Conservation (phyloP, 2,797 vertebrate species). For the Oophaga sylvatica region DNA sequence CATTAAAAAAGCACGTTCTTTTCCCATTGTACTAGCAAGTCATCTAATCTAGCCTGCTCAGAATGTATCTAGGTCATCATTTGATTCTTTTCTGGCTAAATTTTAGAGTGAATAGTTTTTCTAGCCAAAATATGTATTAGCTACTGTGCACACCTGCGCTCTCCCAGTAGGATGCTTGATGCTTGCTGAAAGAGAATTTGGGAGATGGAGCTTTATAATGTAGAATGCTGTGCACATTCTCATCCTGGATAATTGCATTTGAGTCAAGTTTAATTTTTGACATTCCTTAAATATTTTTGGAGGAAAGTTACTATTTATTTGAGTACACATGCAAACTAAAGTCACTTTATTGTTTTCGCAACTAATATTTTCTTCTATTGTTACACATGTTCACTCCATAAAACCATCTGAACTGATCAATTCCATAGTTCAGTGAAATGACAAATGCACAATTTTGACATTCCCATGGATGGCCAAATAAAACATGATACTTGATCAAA, state of each 20-base stretch:
- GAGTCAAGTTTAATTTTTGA: constrained; percentile 10
- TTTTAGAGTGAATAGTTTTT: constrained; percentile 47
- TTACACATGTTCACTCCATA: neutral
- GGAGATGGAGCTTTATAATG: constrained; percentile 41
- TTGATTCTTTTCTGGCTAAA: constrained; percentile 41
- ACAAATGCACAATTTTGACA: constrained; percentile 1
- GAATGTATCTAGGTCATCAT: constrained; percentile 57
- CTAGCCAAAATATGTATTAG: constrained; percentile 61
- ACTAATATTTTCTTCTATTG: neutral
- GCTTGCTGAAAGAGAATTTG: constrained; percentile 51
- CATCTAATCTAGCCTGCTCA: constrained; percentile 36
- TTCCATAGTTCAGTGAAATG: neutral
- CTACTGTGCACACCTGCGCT: constrained; percentile 60
- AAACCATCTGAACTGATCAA: neutral
- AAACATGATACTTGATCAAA: neutral
- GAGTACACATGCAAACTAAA: neutral
- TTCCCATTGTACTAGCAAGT: neutral
- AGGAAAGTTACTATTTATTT: neutral
- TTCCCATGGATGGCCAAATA: neutral
- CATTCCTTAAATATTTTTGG: constrained; percentile 5
- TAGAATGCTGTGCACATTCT: constrained; percentile 32
- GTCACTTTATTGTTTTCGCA: neutral
- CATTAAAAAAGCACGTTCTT: neutral
- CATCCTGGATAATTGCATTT: constrained; percentile 11
- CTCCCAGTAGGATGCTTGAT: constrained; percentile 56